Evolutionary conservation across 2,797 vertebrate genomes (phyloP).

Genomic region (Enteromius unitaeniatus): DNA sequence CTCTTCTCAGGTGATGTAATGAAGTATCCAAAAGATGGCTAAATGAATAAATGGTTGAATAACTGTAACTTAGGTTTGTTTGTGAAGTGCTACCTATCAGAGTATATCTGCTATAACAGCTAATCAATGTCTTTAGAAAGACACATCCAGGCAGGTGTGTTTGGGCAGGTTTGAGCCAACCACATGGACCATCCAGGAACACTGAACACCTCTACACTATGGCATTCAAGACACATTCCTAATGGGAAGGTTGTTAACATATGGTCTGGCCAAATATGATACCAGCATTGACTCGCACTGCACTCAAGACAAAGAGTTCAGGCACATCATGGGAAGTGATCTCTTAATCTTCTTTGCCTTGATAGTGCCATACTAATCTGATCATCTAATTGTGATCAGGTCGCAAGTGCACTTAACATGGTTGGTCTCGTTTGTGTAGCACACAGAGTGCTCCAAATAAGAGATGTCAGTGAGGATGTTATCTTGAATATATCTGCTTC

Average conservation of each 20-base stretch:
- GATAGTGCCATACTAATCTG: too few relatives aligned
- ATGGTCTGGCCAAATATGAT: neutral
- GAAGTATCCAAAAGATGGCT: slow-evolving; percentile 97
- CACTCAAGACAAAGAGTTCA: neutral
- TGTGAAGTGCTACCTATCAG: neutral
- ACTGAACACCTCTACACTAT: neutral
- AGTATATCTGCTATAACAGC: too few relatives aligned
- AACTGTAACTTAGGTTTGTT: neutral
- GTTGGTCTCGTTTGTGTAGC: neutral
- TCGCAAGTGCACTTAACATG: neutral
- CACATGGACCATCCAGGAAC: neutral
- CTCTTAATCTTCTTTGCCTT: neutral
- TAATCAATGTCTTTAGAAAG: neutral
- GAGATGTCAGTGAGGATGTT: neutral
- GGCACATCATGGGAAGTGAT: neutral
- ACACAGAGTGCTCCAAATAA: neutral
- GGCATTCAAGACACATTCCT: neutral
- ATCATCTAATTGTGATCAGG: neutral
- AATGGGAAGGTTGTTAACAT: neutral
- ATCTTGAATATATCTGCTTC: neutral
- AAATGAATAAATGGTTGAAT: neutral
- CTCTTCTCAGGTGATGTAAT: slow-evolving; percentile 94
- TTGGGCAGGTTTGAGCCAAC: neutral
- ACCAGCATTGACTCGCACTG: neutral
- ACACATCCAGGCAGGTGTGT: neutral